A percentile compares a stretch with the other conserved stretches of the same genome.
Conservation (phyloP, 1,140 invertebrate genomes). For the Orussus abietinus region DNA sequence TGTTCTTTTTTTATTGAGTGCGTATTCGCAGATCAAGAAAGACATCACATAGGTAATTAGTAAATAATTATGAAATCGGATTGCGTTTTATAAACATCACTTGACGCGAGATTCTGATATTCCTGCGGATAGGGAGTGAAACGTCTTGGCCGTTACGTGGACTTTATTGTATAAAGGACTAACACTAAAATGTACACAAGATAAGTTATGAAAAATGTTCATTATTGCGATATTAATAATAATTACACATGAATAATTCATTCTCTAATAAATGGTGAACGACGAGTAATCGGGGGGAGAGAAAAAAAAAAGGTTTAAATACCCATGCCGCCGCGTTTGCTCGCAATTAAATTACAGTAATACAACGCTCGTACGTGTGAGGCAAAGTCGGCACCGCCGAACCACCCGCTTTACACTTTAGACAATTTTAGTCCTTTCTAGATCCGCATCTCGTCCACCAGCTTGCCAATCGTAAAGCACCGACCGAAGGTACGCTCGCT, state of each 20-base stretch:
- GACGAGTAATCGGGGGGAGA: slow-evolving; percentile 22
- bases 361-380: slow-evolving; percentile 23
- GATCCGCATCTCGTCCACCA: no score
- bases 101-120: no score
- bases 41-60: no score
- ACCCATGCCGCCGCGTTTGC: slow-evolving; percentile 22
- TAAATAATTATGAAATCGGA: no score
- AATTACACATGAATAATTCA: slow-evolving; percentile 48
- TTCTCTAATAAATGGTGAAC: slow-evolving; percentile 34
- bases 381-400: slow-evolving; percentile 21
- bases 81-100: no score
- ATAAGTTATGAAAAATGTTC: slow-evolving; percentile 51
- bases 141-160: slow-evolving; percentile 42
- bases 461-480: no score
- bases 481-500: no score
- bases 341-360: slow-evolving; percentile 32
- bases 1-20: no score
- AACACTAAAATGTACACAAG: slow-evolving; percentile 51
- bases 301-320: slow-evolving; percentile 18
- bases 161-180: slow-evolving; percentile 52
- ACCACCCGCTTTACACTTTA: no score
- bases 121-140: no score
- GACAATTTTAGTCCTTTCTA: background rate
- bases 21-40: no score
- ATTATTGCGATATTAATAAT: slow-evolving; percentile 43